phyloP scores from a whole-genome alignment of 2,113 vertebrate genomes.

The Panthera leo region DNA sequence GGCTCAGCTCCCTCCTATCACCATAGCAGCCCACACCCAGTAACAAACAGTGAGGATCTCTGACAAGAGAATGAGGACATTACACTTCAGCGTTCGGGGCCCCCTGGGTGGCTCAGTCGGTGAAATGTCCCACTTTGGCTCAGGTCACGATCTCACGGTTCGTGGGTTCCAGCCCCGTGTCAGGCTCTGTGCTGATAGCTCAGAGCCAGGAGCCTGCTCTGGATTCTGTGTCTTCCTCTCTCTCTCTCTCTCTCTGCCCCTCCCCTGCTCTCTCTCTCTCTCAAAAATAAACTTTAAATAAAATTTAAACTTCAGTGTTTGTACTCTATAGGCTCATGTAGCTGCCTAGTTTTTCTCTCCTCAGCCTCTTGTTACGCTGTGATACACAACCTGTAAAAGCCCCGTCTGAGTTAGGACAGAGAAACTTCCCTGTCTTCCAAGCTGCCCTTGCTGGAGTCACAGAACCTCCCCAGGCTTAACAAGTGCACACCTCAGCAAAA shows the following conservation, averaged over 20 bases:
- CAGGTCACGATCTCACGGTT: too few relatives aligned
- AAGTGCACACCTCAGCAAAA: neutral
- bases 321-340: neutral
- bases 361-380: neutral
- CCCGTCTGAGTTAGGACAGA: neutral
- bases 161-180: too few relatives aligned
- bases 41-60: neutral
- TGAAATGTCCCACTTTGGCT: too few relatives aligned
- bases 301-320: neutral
- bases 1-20: neutral
- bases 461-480: neutral
- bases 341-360: neutral
- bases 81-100: too few relatives aligned
- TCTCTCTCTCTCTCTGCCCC: too few relatives aligned
- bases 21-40: neutral
- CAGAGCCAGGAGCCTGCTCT: too few relatives aligned
- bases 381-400: neutral
- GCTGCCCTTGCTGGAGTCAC: neutral
- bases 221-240: too few relatives aligned
- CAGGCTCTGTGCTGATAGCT: too few relatives aligned
- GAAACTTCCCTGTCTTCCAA: neutral
- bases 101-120: too few relatives aligned
- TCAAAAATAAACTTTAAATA: too few relatives aligned
- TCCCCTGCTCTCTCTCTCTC: too few relatives aligned
- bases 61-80: neutral